Percentiles rank a stretch among this genome's conserved stretches.
Conservation (phyloP, 2,113 vertebrate species). For the Dipodomys stephensi region DNA sequence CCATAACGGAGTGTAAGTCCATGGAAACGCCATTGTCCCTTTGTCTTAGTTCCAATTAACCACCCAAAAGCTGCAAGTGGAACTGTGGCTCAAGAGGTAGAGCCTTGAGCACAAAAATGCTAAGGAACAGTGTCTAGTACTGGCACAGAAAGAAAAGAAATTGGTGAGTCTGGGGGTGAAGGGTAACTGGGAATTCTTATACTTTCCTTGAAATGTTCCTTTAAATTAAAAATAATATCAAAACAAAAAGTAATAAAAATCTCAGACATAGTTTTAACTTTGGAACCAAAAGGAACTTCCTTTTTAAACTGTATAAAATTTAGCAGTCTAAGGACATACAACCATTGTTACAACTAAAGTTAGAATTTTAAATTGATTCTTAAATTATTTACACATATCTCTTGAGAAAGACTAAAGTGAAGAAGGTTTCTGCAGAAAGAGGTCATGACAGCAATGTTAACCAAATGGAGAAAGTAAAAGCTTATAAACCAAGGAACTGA, state of each 20-base stretch:
- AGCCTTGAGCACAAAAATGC: no score
- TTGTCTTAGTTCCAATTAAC: neutral
- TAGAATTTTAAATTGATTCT: constrained; percentile 48
- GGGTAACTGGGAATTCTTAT: constrained; percentile 1
- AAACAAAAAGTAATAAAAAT: constrained; percentile 43
- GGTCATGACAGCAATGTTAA: constrained; percentile 42
- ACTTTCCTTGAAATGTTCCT: neutral
- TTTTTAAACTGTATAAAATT: constrained; percentile 47
- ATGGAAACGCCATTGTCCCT: neutral
- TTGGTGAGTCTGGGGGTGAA: neutral
- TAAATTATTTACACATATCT: constrained; percentile 2
- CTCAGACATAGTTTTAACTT: constrained; percentile 38
- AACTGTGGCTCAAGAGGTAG: no score
- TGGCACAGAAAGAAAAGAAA: no score
- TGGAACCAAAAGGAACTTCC: constrained; percentile 31
- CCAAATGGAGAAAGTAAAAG: constrained; percentile 75
- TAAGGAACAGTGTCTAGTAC: no score
- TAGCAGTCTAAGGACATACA: neutral
- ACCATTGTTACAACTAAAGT: neutral
- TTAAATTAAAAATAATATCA: constrained; percentile 39
- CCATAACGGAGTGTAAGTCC: neutral
- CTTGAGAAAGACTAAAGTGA: constrained; percentile 32
- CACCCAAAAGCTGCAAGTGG: no score
- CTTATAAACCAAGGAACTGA: constrained; percentile 64
- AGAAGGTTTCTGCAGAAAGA: neutral